A percentile compares a stretch with the other conserved stretches of the same genome.
phyloP scores from a whole-genome alignment of 2,113 vertebrate species.

The Myocastor coypus region DNA sequence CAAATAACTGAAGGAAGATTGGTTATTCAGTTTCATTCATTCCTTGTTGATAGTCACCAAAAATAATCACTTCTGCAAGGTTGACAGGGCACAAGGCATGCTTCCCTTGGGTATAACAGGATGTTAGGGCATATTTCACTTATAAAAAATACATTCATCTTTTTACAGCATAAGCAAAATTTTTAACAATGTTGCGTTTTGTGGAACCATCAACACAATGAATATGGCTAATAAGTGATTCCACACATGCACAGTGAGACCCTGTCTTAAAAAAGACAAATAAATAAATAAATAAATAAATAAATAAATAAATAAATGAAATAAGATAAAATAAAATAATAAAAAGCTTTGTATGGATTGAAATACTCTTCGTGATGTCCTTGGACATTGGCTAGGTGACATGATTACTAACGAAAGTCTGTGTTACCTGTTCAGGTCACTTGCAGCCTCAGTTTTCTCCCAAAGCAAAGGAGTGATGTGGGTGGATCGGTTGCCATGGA shows the following conservation, averaged over 20 bases:
- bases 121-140: background rate
- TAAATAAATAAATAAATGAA: no score
- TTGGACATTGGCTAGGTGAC: background rate
- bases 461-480: background rate
- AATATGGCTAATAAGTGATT: background rate
- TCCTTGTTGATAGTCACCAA: background rate
- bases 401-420: background rate
- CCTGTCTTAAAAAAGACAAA: no score
- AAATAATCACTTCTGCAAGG: background rate
- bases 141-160: background rate
- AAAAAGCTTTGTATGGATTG: background rate
- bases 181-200: background rate
- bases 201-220: background rate
- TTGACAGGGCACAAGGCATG: background rate
- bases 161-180: background rate
- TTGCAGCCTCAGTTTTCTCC: background rate
- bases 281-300: no score
- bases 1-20: conserved; percentile 19
- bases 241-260: accelerated
- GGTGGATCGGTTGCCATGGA: background rate
- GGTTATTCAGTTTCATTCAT: conserved; percentile 7
- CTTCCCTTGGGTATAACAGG: background rate
- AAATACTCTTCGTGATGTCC: background rate
- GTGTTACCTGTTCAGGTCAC: background rate
- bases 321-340: background rate